phyloP scores from a whole-genome alignment of 2,888 invertebrate species.

The Pandemis heparana region DNA sequence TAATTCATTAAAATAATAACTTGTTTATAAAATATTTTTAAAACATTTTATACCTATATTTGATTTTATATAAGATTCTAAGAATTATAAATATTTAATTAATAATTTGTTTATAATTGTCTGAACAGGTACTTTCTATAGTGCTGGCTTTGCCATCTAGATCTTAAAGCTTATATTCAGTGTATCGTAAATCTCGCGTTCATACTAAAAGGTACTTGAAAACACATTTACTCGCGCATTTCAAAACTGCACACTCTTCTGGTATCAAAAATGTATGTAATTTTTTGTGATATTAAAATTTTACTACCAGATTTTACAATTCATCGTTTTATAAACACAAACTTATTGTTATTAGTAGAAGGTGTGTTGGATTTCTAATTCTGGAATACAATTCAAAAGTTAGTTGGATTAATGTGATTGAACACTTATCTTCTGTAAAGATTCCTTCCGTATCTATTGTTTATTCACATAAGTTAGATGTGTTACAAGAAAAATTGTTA shows the following conservation, averaged over 20 bases:
- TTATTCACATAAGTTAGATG: too few relatives aligned
- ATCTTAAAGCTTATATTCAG: neutral
- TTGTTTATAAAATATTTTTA: constrained; percentile 22
- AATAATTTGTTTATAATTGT: neutral
- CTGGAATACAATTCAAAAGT: too few relatives aligned
- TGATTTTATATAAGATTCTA: constrained; percentile 19
- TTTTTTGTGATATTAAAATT: neutral
- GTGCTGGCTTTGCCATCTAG: constrained; percentile 40
- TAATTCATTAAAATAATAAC: neutral
- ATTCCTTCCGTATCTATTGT: too few relatives aligned
- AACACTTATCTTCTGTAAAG: too few relatives aligned
- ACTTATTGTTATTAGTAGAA: too few relatives aligned
- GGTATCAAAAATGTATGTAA: constrained; percentile 14
- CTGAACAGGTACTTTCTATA: constrained; percentile 12
- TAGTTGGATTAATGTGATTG: too few relatives aligned
- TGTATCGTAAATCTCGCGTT: neutral
- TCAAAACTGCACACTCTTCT: neutral
- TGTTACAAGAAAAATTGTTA: too few relatives aligned
- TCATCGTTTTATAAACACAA: neutral
- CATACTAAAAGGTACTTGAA: neutral
- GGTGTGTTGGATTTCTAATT: too few relatives aligned
- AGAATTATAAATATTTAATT: neutral
- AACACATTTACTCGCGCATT: neutral
- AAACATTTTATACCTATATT: neutral
- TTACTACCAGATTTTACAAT: neutral